A percentile compares a stretch with the other conserved stretches of the same genome.
These are phyloP conservation scores for Saguinus imperator DNA, from an alignment of 2,113 vertebrate genomes.

Conservation along the genomic window DNA sequence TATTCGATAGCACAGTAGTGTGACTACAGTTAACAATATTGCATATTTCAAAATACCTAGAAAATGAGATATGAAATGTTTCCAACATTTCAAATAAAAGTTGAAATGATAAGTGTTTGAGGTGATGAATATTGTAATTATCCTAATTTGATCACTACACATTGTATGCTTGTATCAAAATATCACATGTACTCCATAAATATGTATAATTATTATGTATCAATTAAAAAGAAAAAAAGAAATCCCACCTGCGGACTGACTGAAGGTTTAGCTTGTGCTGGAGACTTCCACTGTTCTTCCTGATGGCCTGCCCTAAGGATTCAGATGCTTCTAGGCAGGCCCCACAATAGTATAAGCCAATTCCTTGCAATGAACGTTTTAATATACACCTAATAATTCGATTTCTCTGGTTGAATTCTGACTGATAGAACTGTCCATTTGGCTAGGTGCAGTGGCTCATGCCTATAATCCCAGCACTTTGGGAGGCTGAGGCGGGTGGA, in stretches of 20 bases:
- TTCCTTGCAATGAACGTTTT: not conserved
- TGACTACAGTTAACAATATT: not conserved
- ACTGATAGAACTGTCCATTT: not conserved
- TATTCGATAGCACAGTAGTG: not conserved
- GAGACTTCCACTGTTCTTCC: not conserved
- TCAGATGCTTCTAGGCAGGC: not conserved
- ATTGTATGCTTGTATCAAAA: not conserved
- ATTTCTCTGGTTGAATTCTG: not conserved
- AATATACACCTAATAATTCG: not conserved
- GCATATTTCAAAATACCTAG: not conserved
- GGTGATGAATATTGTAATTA: not conserved
- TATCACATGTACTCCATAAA: not conserved
- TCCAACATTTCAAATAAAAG: not conserved
- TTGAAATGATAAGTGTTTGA: not conserved
- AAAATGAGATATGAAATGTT: not conserved
- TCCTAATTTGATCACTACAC: not conserved
- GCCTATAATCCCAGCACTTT: too few relatives aligned
- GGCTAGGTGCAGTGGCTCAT: too few relatives aligned
- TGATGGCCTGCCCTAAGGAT: not conserved
- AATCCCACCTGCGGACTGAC: not conserved
- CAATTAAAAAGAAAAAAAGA: not conserved
- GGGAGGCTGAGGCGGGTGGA: too few relatives aligned
- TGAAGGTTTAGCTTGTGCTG: not conserved
- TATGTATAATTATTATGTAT: not conserved
- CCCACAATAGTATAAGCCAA: not conserved